Percentiles rank a stretch among this genome's conserved stretches.
Conservation (phyloP, 2,797 vertebrate species). For the Synaphobranchus kaupii region DNA sequence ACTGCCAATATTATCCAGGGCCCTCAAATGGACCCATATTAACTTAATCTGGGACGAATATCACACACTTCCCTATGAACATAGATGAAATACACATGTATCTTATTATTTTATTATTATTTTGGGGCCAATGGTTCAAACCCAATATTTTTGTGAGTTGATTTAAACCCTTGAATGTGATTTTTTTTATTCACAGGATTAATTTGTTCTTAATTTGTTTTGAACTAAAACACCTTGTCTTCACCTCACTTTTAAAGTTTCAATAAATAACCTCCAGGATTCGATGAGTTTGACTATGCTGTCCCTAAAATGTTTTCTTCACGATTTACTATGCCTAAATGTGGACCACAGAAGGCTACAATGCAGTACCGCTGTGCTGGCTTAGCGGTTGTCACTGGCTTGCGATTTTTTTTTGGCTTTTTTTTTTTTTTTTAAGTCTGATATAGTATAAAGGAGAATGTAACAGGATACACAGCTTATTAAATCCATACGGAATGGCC, state of each 20-base stretch:
- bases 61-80: neutral
- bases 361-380: neutral
- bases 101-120: no score
- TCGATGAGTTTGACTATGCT: constrained; percentile 13
- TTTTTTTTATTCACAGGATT: neutral
- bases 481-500: neutral
- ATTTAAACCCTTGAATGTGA: neutral
- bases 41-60: neutral
- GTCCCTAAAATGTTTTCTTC: neutral
- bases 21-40: neutral
- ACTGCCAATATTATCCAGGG: constrained; percentile 10
- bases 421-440: neutral
- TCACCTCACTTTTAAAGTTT: neutral
- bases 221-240: neutral
- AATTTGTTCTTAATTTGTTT: neutral
- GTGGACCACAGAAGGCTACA: neutral
- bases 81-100: constrained; percentile 18
- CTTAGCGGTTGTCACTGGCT: neutral
- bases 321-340: neutral
- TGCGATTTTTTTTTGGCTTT: neutral
- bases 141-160: neutral
- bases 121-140: neutral
- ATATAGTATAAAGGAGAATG: neutral
- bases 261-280: constrained; percentile 21
- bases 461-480: neutral